phyloP scores from a whole-genome alignment of 2,113 vertebrate species.

The Rhabdomys dilectus region DNA sequence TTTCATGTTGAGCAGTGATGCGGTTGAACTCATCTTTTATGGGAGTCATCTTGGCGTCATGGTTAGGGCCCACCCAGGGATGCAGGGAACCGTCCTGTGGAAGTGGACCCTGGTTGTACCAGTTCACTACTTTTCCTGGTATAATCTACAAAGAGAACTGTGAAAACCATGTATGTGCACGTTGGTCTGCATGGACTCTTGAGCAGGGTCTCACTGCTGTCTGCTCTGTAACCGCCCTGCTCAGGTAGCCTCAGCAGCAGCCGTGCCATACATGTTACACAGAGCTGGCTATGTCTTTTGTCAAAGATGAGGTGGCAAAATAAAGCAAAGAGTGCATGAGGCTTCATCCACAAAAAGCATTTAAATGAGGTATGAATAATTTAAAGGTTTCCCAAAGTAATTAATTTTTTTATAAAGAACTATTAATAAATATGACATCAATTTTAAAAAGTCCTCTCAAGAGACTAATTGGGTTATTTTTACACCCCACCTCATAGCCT shows the following conservation, averaged over 20 bases:
- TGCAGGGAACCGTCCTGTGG: neutral
- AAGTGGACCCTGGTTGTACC: too few species aligned
- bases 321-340: neutral
- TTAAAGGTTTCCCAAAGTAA: neutral
- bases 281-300: neutral
- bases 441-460: neutral
- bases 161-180: neutral
- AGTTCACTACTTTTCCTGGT: neutral
- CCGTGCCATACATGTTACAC: rapidly evolving
- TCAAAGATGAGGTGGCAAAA: neutral
- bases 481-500: neutral
- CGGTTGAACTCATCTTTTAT: neutral
- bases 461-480: conserved; percentile 39
- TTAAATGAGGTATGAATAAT: neutral
- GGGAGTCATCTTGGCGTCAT: neutral
- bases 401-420: neutral
- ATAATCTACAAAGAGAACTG: neutral
- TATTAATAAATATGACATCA: neutral
- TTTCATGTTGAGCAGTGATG: neutral
- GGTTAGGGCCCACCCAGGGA: neutral
- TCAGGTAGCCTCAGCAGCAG: neutral
- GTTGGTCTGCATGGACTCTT: neutral
- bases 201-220: neutral
- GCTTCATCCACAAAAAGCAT: neutral
- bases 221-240: neutral